Conservation (phyloP, 2,888 invertebrate species). For the Bimastos eiseni region DNA sequence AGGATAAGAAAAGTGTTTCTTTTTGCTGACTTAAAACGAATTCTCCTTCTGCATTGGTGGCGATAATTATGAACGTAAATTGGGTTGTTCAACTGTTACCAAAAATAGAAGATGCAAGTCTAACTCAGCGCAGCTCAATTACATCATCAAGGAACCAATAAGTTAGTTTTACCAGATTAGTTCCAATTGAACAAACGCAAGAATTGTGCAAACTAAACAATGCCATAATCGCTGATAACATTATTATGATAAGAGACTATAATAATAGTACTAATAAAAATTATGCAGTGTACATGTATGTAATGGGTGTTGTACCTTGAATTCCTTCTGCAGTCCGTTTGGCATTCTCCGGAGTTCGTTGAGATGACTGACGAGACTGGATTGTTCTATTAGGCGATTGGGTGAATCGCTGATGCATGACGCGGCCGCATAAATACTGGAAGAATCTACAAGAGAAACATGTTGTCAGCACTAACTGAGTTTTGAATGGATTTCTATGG, state of each 20-base stretch:
- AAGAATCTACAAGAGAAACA: background rate
- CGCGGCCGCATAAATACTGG: background rate
- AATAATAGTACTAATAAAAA: no score
- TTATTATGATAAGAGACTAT: background rate
- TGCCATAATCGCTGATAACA: background rate
- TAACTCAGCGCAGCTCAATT: background rate
- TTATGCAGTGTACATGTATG: no score
- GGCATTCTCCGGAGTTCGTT: background rate
- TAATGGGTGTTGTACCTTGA: background rate
- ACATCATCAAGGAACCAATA: no score
- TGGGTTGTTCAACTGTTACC: background rate
- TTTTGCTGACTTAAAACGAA: no score
- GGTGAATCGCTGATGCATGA: background rate
- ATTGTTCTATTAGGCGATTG: background rate
- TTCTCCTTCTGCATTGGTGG: no score
- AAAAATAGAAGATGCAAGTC: background rate
- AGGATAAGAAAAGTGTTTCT: no score
- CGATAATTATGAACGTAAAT: background rate
- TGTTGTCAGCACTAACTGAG: background rate
- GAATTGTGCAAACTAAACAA: background rate
- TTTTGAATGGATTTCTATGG: background rate
- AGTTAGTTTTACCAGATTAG: no score
- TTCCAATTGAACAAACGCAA: background rate
- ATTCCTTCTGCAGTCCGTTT: constrained; percentile 20
- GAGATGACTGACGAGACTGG: background rate